Percentiles rank a stretch among this genome's conserved stretches.
phyloP scores from a whole-genome alignment of 2,113 vertebrate species.

The Calonectris borealis region DNA sequence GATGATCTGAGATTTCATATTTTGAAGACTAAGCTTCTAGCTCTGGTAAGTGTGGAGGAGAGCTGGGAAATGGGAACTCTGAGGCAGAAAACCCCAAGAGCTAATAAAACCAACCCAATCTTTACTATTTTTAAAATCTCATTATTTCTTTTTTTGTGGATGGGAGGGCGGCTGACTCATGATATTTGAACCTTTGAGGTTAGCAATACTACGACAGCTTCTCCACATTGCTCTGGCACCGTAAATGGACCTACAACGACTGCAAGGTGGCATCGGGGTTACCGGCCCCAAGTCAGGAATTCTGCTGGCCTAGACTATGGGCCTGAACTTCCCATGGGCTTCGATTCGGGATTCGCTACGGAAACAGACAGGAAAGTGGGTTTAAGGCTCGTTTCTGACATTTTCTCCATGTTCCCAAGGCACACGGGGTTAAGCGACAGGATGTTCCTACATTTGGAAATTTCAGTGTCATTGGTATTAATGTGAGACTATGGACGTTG shows the following conservation, averaged over 20 bases:
- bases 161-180: not conserved
- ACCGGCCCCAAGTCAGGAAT: not conserved
- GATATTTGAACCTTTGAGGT: not conserved
- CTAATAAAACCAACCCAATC: not conserved
- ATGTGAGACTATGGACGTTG: rapidly evolving
- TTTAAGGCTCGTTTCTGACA: not conserved
- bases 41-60: not conserved
- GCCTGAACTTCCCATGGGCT: not conserved
- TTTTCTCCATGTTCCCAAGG: not conserved
- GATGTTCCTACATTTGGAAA: not conserved
- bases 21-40: not conserved
- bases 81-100: not conserved
- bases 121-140: not conserved
- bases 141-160: not conserved
- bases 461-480: too few species aligned
- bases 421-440: not conserved
- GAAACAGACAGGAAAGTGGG: not conserved
- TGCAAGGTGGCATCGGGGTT: not conserved
- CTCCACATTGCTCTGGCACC: not conserved
- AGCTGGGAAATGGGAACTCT: not conserved
- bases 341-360: rapidly evolving
- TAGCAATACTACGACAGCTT: not conserved
- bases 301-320: not conserved
- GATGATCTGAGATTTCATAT: not conserved
- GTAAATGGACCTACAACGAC: not conserved